Base-by-base conservation (phyloP, 2,797 vertebrate genomes). In the Cossypha polioptera region DNA sequence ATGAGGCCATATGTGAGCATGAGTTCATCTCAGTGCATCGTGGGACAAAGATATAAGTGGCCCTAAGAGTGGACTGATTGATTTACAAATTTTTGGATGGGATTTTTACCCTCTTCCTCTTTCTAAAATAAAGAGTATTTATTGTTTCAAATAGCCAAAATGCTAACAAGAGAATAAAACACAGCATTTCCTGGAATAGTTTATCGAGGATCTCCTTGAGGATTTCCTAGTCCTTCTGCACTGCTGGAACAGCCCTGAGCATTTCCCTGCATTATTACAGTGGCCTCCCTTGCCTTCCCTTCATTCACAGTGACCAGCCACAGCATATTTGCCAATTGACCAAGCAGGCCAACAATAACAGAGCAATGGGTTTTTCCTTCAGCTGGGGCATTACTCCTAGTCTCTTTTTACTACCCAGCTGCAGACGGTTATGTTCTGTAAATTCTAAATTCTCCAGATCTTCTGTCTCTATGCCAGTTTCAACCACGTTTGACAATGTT, bases 121-220 rank as follows among this genome's bases (percentile, higher is more conserved):
- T 59, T 69, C 59, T 69, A 6, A 54, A 73, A 43, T 43, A 43
- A 69, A 69, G 86, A 38, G 9, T 68, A 38, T 21, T 75, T 85
- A 10, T 43, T 69, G 4, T 76, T 65, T 79, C 50, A 88, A 62
- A 17, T 53, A 72, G n/a, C 42, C 13, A 2, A 88, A 69, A n/a
- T 85, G 29, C 38, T 66, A 2, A 58, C 26, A 50, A 90, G 72
- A 42, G 31, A 76, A 50, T 66, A 76, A 88, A 76, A 38, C 13
- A 28, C 0, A 16, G 4, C 0, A 0, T 85, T 76, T 31, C 17
- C 31, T 92, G 61, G 26, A 78, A 38, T 0, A 57, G 24, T 87
- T 90, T 84, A 61, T 88, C 40, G 28, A 4, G 7, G 15, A 67
- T 14, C 11, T 61, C 21, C 21, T 68, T 79, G 45, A 69, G 40